Percentiles rank a stretch among this genome's conserved stretches.
These are phyloP conservation scores for Meloidogyne exigua DNA, from an alignment of 1,140 invertebrate genomes.

Conservation along the genomic window DNA sequence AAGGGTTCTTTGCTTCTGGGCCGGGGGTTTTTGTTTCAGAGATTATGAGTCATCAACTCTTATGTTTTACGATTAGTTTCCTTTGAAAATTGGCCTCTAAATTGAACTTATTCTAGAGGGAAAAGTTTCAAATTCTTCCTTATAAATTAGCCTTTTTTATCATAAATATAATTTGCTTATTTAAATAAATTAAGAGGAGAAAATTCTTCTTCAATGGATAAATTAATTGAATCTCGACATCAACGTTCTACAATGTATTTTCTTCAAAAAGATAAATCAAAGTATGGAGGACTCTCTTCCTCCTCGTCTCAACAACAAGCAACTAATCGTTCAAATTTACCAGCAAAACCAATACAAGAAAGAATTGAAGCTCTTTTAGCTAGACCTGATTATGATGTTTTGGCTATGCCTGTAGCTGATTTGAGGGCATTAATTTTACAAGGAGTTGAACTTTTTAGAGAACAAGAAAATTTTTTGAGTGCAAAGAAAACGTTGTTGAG, in stretches of 20 bases:
- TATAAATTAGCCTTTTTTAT: no score
- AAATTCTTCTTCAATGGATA: neutral
- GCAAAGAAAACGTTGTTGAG: slow-evolving; percentile 4
- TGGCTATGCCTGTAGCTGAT: slow-evolving; percentile 6
- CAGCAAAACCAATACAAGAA: slow-evolving; percentile 13
- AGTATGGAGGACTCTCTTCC: neutral
- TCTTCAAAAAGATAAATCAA: slow-evolving; percentile 10
- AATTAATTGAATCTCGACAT: slow-evolving; percentile 22
- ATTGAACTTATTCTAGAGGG: no score
- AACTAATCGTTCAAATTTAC: neutral
- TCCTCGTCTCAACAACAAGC: neutral
- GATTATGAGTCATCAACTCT: no score
- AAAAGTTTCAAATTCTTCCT: no score
- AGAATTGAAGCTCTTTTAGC: slow-evolving; percentile 20
- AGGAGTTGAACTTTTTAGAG: slow-evolving; percentile 16
- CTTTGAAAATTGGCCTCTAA: no score
- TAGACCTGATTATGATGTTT: slow-evolving; percentile 17
- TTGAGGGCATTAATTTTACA: slow-evolving; percentile 7
- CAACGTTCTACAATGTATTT: slow-evolving; percentile 23
- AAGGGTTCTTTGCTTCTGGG: no score
- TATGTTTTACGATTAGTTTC: no score
- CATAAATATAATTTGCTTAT: no score
- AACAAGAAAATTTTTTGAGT: slow-evolving; percentile 14
- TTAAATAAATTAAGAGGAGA: neutral
- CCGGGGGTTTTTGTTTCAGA: no score